Percentiles rank a stretch among this genome's conserved stretches.
These are phyloP conservation scores for Drosophila mulleri DNA, from an alignment of 2,888 invertebrate species.

Conservation along the genomic window DNA sequence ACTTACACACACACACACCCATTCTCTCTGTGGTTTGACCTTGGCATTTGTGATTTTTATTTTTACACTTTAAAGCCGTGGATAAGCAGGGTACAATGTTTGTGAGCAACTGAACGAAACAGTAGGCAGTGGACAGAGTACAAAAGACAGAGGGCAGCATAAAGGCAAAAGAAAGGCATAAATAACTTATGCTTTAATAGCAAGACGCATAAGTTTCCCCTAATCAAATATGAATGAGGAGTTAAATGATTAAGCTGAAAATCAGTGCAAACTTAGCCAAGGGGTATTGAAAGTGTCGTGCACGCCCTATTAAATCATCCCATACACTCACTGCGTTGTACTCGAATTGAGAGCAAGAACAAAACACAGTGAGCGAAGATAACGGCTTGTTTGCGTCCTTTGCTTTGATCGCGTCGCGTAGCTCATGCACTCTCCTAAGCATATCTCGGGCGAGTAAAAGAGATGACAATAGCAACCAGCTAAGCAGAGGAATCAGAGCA, in stretches of 20 bases:
- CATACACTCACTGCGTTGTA: neutral
- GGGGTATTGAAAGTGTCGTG: neutral
- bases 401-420: neutral
- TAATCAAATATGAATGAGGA: neutral
- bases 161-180: neutral
- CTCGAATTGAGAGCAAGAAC: neutral
- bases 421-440: neutral
- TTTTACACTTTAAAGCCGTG: slow-evolving; percentile 19
- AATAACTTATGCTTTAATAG: slow-evolving; percentile 2
- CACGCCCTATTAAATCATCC: slow-evolving; percentile 3
- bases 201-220: no score
- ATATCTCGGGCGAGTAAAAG: neutral
- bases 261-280: neutral
- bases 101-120: neutral
- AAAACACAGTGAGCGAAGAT: neutral
- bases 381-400: neutral
- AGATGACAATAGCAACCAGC: neutral
- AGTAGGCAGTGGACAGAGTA: no score
- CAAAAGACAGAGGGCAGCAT: neutral
- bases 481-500: no score
- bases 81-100: neutral
- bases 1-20: slow-evolving; percentile 1
- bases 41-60: slow-evolving; percentile 66
- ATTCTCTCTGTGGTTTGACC: slow-evolving; percentile 48
- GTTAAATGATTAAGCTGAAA: neutral